Percentiles rank a stretch among this genome's conserved stretches.
These are phyloP conservation scores for Lymantria dispar DNA, from an alignment of 2,888 invertebrate genomes.

Conservation along the genomic window DNA sequence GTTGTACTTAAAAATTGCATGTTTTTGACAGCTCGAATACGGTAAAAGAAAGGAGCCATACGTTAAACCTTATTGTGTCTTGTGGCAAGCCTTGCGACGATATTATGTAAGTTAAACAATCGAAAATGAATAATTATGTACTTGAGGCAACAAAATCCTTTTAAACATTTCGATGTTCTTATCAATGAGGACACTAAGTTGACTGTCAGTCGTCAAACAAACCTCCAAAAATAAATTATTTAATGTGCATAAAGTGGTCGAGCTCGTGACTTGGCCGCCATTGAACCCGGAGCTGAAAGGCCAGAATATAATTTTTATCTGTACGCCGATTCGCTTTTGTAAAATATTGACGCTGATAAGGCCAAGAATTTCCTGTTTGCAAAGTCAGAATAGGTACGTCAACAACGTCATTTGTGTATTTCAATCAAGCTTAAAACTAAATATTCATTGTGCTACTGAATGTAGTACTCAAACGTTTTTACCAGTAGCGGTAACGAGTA, in stretches of 20 bases:
- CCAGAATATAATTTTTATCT: conserved; percentile 57
- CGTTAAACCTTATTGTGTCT: conserved; percentile 16
- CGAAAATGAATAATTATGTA: conserved; percentile 25
- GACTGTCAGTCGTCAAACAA: conserved; percentile 60
- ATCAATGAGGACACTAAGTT: conserved; percentile 46
- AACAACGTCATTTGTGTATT: conserved; percentile 31
- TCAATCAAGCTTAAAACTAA: conserved; percentile 28
- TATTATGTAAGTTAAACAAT: conserved; percentile 27
- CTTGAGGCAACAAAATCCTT: conserved; percentile 42
- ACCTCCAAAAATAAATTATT: conserved; percentile 69
- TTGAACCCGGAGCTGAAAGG: conserved; percentile 51
- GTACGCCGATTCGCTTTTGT: conserved; percentile 55
- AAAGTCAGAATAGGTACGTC: conserved; percentile 26
- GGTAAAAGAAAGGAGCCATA: conserved; percentile 15
- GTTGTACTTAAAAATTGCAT: conserved; percentile 31
- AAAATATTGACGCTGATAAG: conserved; percentile 68
- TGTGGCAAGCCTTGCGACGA: conserved; percentile 13
- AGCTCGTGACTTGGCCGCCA: conserved; percentile 69
- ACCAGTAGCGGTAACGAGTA: conserved; percentile 39
- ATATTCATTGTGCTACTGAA: conserved; percentile 38
- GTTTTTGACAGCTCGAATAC: conserved; percentile 26
- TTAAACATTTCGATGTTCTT: conserved; percentile 45
- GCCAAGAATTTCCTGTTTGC: conserved; percentile 63
- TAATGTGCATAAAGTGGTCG: conserved; percentile 69
- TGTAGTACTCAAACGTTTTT: conserved; percentile 31